Conservation (phyloP, 1,140 invertebrate genomes). For the Temnothorax curvispinosus region DNA sequence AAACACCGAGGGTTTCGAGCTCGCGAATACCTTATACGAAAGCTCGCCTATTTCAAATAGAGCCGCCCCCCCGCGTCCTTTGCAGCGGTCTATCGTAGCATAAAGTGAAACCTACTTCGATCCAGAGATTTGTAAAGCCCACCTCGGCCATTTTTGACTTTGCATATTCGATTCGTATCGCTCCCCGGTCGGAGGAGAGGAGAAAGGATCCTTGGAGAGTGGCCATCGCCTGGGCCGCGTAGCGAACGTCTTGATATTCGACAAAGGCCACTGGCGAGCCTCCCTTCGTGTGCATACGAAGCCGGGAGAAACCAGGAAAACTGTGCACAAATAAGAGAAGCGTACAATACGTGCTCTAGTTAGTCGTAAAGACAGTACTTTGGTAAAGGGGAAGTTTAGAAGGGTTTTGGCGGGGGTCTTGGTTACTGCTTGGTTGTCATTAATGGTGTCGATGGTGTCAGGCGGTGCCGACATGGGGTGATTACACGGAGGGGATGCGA, state of each 20-base stretch:
- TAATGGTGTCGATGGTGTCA: slow-evolving; percentile 51
- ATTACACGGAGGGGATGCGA: slow-evolving; percentile 50
- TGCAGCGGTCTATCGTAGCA: slow-evolving; percentile 73
- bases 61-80: slow-evolving; percentile 62
- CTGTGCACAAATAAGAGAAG: slow-evolving; percentile 90
- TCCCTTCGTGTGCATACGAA: slow-evolving; percentile 98
- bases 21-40: background rate
- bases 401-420: slow-evolving; percentile 45
- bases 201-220: slow-evolving; percentile 97
- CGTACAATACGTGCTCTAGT: slow-evolving; percentile 82
- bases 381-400: slow-evolving; percentile 54
- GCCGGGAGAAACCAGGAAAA: slow-evolving; percentile 98
- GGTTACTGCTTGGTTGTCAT: slow-evolving; percentile 52
- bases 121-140: slow-evolving; percentile 86
- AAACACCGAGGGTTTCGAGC: background rate
- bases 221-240: slow-evolving; percentile 95
- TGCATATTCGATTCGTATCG: slow-evolving; percentile 99
- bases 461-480: slow-evolving; percentile 46
- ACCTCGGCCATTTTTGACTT: slow-evolving; percentile 98
- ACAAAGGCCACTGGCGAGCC: slow-evolving; percentile 97
- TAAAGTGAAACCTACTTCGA: slow-evolving; percentile 85
- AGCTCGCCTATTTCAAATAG: slow-evolving; percentile 16
- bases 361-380: slow-evolving; percentile 73
- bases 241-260: slow-evolving; percentile 96
- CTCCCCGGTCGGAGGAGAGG: slow-evolving; percentile 96